phyloP scores from a whole-genome alignment of 2,888 invertebrate species.

The Eucriotettix oculatus region DNA sequence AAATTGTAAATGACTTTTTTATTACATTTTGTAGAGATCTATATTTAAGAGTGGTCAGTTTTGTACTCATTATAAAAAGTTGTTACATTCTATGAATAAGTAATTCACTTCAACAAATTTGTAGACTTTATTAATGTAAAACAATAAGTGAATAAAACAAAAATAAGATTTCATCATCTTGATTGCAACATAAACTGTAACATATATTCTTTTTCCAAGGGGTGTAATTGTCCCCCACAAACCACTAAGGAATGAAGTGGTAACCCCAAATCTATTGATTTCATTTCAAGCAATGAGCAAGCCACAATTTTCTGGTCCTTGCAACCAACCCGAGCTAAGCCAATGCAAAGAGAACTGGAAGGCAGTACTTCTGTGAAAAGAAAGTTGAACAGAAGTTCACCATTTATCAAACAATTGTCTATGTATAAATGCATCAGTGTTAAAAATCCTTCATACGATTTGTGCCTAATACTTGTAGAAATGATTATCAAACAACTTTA shows the following conservation, averaged over 20 bases:
- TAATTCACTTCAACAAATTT: too few species aligned
- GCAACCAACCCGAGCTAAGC: constrained; percentile 81
- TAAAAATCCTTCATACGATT: not conserved
- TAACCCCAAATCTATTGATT: constrained; percentile 53
- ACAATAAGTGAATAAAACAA: too few species aligned
- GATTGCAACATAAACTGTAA: constrained; percentile 32
- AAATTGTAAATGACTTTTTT: too few species aligned
- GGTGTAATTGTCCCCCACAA: constrained; percentile 63
- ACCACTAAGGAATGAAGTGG: constrained; percentile 92
- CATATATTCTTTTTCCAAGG: constrained; percentile 79
- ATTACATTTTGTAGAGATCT: too few species aligned
- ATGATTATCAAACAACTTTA: not conserved
- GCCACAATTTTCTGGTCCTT: constrained; percentile 57
- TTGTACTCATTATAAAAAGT: too few species aligned
- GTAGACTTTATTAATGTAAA: too few species aligned
- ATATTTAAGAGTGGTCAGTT: too few species aligned
- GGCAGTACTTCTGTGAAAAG: not conserved
- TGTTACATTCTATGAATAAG: too few species aligned
- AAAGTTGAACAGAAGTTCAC: not conserved
- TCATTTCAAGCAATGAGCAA: constrained; percentile 58
- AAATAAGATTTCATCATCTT: too few species aligned
- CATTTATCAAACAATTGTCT: not conserved
- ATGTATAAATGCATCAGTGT: too few species aligned
- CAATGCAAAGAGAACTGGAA: constrained; percentile 53
- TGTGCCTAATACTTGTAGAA: not conserved